Percentiles rank a stretch among this genome's conserved stretches.
These are phyloP conservation scores for Rhagoletis zephyria DNA, from an alignment of 1,140 invertebrate species.

Conservation along the genomic window DNA sequence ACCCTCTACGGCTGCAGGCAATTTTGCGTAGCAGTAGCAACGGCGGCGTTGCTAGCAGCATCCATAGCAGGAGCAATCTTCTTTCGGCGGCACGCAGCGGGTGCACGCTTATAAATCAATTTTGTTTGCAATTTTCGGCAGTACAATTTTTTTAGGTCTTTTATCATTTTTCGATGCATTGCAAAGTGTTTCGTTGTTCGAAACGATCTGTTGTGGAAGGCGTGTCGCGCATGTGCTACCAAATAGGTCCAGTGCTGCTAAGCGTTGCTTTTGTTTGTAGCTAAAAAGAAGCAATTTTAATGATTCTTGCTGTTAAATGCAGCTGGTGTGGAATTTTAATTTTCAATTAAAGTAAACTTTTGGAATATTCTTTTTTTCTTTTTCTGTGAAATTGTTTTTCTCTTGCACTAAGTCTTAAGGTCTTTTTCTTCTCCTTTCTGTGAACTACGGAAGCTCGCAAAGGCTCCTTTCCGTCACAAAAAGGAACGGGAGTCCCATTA, in stretches of 20 bases:
- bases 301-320: not conserved
- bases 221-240: not conserved
- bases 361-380: not conserved
- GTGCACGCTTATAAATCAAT: conserved; percentile 46
- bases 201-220: not conserved
- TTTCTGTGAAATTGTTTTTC: no score
- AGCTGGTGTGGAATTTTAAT: not conserved
- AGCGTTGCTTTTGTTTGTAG: not conserved
- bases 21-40: not conserved
- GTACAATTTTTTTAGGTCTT: not conserved
- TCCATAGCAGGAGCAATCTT: not conserved
- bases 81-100: conserved; percentile 17
- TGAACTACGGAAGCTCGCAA: no score
- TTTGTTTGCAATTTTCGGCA: conserved; percentile 20
- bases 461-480: no score
- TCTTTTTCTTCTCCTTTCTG: no score
- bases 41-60: not conserved
- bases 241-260: not conserved
- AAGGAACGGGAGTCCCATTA: no score
- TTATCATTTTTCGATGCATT: not conserved
- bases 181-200: not conserved
- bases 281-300: not conserved
- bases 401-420: no score
- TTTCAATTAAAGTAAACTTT: not conserved
- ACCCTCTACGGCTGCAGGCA: not conserved